These are phyloP conservation scores for Carterocephalus palaemon DNA, from an alignment of 2,888 invertebrate genomes.

Conservation along the genomic window DNA sequence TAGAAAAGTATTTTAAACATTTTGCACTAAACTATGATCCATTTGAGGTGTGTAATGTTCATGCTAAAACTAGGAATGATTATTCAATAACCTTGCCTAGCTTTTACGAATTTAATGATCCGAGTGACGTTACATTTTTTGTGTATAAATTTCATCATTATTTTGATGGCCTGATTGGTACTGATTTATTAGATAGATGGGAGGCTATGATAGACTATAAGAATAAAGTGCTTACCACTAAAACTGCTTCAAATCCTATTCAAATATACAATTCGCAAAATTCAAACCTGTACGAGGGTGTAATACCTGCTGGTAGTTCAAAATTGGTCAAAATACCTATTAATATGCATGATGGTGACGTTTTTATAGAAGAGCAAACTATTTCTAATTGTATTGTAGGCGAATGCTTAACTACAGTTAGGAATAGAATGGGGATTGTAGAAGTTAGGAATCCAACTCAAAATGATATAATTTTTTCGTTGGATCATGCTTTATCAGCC, in stretches of 20 bases:
- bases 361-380: no score
- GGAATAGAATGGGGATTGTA: no score
- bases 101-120: constrained; percentile 21
- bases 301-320: no score
- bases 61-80: constrained; percentile 5
- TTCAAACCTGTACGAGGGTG: no score
- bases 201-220: constrained; percentile 33
- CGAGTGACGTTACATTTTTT: constrained; percentile 28
- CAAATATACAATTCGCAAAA: no score
- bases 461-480: no score
- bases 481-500: no score
- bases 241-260: constrained; percentile 25
- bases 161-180: constrained; percentile 37
- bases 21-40: constrained; percentile 13
- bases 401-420: no score
- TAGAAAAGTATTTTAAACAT: constrained; percentile 12
- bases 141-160: constrained; percentile 37
- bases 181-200: constrained; percentile 33
- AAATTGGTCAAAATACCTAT: no score
- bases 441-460: no score
- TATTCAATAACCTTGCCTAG: neutral
- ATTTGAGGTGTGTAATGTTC: constrained; percentile 11
- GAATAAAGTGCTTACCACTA: constrained; percentile 26
- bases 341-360: no score
- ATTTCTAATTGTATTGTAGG: no score